These are phyloP conservation scores for Dermatophagoides farinae DNA, from an alignment of 1,140 invertebrate genomes.

Conservation along the genomic window DNA sequence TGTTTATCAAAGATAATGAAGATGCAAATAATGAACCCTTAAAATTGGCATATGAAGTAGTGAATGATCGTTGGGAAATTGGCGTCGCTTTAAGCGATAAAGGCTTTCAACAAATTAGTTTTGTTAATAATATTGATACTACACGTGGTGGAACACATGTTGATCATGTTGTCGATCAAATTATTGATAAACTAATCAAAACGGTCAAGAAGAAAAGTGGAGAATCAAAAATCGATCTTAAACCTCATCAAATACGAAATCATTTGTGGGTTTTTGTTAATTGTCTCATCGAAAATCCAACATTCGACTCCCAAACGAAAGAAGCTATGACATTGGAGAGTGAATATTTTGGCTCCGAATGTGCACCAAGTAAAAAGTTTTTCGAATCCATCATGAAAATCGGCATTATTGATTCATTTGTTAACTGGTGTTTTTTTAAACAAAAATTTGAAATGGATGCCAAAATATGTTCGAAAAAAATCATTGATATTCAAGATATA, in stretches of 20 bases:
- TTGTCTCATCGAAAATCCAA: slow-evolving; percentile 94
- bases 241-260: slow-evolving; percentile 65
- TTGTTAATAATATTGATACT: slow-evolving; percentile 99
- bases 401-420: slow-evolving; percentile 73
- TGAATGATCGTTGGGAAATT: slow-evolving; percentile 83
- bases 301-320: slow-evolving; percentile 98
- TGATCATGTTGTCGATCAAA: slow-evolving; percentile 73
- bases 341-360: slow-evolving; percentile 92
- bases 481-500: slow-evolving; percentile 75
- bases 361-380: slow-evolving; percentile 71
- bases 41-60: slow-evolving; percentile 68
- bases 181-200: slow-evolving; percentile 67
- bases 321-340: slow-evolving; percentile 87
- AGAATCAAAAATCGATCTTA: slow-evolving; percentile 52
- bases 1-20: slow-evolving; percentile 61
- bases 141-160: slow-evolving; percentile 96
- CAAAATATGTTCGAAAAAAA: slow-evolving; percentile 62
- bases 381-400: slow-evolving; percentile 53
- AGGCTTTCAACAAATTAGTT: slow-evolving; percentile 91
- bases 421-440: slow-evolving; percentile 91
- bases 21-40: slow-evolving; percentile 57
- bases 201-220: slow-evolving; percentile 65
- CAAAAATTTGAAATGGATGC: slow-evolving; percentile 68
- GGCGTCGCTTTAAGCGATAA: slow-evolving; percentile 66
- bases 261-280: slow-evolving; percentile 98